Evolutionary conservation across 92 coral and sea anemone species (phyloP).

Genomic region (Siderastrea radians): DNA sequence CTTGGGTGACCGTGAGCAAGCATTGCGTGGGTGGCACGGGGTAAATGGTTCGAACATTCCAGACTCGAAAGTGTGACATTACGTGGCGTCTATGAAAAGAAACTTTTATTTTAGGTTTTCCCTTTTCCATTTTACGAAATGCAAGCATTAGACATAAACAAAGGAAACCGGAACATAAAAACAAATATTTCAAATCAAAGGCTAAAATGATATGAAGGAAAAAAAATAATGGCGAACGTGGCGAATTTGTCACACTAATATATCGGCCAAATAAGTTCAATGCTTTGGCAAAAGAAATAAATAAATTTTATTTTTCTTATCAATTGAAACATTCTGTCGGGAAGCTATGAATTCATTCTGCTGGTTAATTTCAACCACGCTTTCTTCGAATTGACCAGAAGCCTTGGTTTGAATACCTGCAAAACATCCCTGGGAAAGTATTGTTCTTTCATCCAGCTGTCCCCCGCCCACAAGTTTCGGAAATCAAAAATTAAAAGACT

Average conservation of each 20-base stretch:
- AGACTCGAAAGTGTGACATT: slow-evolving; percentile 46
- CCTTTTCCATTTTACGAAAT: background rate
- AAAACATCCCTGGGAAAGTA: background rate
- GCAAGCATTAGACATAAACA: slow-evolving; percentile 13
- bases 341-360: background rate
- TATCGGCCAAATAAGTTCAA: background rate
- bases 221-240: background rate
- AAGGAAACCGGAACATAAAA: slow-evolving; percentile 24
- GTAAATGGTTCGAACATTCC: slow-evolving; percentile 34
- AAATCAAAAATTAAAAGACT: slow-evolving; percentile 12
- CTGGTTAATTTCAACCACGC: background rate
- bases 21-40: slow-evolving; percentile 56
- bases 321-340: background rate
- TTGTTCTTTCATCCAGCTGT: background rate
- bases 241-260: slow-evolving; percentile 24
- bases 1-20: background rate
- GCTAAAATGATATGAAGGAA: background rate
- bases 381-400: background rate
- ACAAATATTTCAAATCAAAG: background rate
- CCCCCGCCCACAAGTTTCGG: slow-evolving; percentile 22
- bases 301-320: background rate
- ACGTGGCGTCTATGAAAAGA: slow-evolving; percentile 80
- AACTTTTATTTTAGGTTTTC: slow-evolving; percentile 16
- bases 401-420: background rate
- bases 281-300: no score